Evolutionary conservation across 2,888 invertebrate species (phyloP), one percentile per base, ranked within the genome.

Genomic region (Drosophila ochracea): DNA sequence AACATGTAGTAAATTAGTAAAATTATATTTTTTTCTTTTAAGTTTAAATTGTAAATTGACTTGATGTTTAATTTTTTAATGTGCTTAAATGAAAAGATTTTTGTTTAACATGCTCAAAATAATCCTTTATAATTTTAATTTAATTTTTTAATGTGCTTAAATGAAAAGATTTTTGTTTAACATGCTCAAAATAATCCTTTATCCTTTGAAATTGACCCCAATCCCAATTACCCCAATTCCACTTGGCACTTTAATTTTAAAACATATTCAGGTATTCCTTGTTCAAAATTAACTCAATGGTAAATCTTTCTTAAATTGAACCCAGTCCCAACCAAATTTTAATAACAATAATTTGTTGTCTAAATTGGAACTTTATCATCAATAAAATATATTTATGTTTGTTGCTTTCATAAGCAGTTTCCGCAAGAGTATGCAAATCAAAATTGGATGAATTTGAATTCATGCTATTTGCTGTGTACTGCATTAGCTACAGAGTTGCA

Each of bases 391-490:
- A 21, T 21, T 2, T 11, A 0, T 11, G 5, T 31, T 7, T 21
- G 25, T 33, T 9, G 19, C 30, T 57, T 28, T 35, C 35, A 13
- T 13, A 0, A 13, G 31, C n/a, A 43, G 1, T 25, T 50, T 66
- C 53, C 47, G 78, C 65, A 62, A 66, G 35, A 70, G 21, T 19
- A 49, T 47, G 1, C 0, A n/a, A 60, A 60, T 31, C 0, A 33
- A 52, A 37, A 49, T 41, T n/a, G 21, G 59, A 30, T 39, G n/a
- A 47, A 50, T 39, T 41, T 11, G 43, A 52, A 13, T 54, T 21
- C 25, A 50, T 52, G 49, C 65, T 30, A 43, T 54, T 66, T 60
- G n/a, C 35, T 63, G 35, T 52, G 41, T 28, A 60, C 63, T 59
- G 31, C 47, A 13, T 19, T 2, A 35, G 47, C 10, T 11, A 13